Evolutionary conservation across 2,888 invertebrate genomes (phyloP).

Genomic region (Dichetophora obliterata): DNA sequence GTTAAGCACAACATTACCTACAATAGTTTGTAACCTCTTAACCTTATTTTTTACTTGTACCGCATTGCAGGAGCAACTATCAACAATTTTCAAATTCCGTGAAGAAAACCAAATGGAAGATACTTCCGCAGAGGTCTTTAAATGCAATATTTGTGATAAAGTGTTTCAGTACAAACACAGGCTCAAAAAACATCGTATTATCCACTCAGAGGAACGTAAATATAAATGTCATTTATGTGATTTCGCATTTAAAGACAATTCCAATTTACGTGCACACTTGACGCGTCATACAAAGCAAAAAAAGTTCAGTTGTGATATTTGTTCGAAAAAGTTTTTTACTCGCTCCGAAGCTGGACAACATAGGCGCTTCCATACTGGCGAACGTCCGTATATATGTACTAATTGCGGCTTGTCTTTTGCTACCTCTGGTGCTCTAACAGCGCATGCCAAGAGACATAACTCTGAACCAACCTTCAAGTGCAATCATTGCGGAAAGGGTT

Average conservation of each 20-base stretch:
- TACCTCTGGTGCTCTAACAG: conserved; percentile 60
- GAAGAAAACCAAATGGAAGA: not conserved
- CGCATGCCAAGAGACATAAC: conserved; percentile 60
- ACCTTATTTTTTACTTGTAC: not conserved
- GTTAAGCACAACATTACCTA: not conserved
- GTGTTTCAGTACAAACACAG: not conserved
- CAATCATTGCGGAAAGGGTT: conserved; percentile 55
- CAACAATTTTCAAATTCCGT: not conserved
- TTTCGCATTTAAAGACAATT: conserved; percentile 49
- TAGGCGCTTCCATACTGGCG: conserved; percentile 61
- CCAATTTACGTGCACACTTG: conserved; percentile 43
- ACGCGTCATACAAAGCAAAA: conserved; percentile 52
- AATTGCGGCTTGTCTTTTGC: conserved; percentile 57
- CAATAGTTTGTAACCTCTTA: not conserved
- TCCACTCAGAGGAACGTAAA: conserved; percentile 23
- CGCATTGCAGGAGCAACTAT: not conserved
- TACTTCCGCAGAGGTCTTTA: not conserved
- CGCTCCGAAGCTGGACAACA: conserved; percentile 62
- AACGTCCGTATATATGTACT: conserved; percentile 60
- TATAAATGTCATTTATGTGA: conserved; percentile 44
- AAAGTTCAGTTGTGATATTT: conserved; percentile 59
- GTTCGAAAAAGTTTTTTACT: conserved; percentile 60
- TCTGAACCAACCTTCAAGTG: conserved; percentile 59
- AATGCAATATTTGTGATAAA: conserved; percentile 14
- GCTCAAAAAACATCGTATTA: not conserved